Evolutionary conservation across 92 coral and sea anemone genomes (phyloP).

Genomic region (Heliopora coerulea): DNA sequence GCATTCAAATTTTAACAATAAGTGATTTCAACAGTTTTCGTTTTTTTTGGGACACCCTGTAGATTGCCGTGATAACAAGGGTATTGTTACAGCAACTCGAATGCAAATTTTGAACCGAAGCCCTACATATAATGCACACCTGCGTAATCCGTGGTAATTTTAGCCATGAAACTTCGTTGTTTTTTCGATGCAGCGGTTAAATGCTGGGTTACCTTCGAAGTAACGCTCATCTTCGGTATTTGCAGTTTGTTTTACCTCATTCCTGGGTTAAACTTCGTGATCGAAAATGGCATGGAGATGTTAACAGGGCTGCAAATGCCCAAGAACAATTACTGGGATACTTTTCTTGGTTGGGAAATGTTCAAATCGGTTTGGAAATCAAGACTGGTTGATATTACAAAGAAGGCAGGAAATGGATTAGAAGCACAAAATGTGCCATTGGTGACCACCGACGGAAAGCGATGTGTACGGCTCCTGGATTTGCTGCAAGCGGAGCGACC

Average conservation of each 20-base stretch:
- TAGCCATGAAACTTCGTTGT: slow-evolving; percentile 14
- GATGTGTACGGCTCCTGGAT: slow-evolving; percentile 66
- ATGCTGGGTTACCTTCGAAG: slow-evolving; percentile 36
- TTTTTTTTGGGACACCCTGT: too few species aligned
- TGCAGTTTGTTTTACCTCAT: slow-evolving; percentile 18
- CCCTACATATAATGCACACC: background rate
- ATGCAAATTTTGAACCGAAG: slow-evolving; percentile 7
- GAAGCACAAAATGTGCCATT: slow-evolving; percentile 78
- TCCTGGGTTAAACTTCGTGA: slow-evolving; percentile 29
- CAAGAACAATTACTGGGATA: slow-evolving; percentile 57
- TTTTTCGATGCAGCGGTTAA: slow-evolving; percentile 8
- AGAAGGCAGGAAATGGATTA: slow-evolving; percentile 44
- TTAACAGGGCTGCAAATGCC: slow-evolving; percentile 24
- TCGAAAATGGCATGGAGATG: slow-evolving; percentile 14
- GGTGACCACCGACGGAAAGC: slow-evolving; percentile 68
- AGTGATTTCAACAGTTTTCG: too few species aligned
- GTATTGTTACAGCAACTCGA: background rate
- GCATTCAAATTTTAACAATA: too few species aligned
- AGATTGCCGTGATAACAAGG: slow-evolving; percentile 25
- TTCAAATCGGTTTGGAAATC: slow-evolving; percentile 61
- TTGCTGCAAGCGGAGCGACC: slow-evolving; percentile 70
- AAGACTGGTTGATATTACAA: slow-evolving; percentile 59
- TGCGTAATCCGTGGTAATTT: background rate
- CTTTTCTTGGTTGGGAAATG: slow-evolving; percentile 83
- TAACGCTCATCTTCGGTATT: slow-evolving; percentile 18